Evolutionary conservation across 2,113 vertebrate genomes (phyloP).

Genomic region (Sula dactylatra): DNA sequence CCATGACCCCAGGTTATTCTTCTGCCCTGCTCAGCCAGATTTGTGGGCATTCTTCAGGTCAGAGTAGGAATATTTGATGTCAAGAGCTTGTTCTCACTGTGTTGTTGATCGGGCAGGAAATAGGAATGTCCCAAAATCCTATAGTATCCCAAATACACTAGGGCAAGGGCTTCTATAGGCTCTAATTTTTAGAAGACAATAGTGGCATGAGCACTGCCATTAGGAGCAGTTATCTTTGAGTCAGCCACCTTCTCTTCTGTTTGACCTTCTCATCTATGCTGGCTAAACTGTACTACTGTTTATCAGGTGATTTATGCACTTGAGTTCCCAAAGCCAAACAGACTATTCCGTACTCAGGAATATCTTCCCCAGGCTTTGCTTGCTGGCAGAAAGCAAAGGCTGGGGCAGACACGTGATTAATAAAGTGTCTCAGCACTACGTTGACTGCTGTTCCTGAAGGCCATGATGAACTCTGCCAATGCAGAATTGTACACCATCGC

Average conservation of each 20-base stretch:
- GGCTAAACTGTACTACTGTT: not conserved
- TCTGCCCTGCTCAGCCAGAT: not conserved
- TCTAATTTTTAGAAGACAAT: not conserved
- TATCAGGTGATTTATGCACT: not conserved
- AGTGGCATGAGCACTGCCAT: not conserved
- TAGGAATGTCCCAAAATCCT: not conserved
- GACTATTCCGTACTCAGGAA: not conserved
- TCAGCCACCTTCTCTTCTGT: not conserved
- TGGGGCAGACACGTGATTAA: not conserved
- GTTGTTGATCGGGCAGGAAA: not conserved
- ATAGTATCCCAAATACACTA: not conserved
- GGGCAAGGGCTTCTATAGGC: not conserved
- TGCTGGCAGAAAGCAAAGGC: not conserved
- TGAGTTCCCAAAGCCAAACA: not conserved
- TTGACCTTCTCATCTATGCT: not conserved
- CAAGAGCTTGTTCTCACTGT: not conserved
- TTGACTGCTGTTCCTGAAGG: not conserved
- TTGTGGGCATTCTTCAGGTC: not conserved
- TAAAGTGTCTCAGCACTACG: not conserved
- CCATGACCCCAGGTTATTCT: not conserved
- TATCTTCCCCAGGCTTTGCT: not conserved
- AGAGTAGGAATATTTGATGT: not conserved
- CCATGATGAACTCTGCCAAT: not conserved
- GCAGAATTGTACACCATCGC: not conserved
- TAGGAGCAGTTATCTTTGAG: not conserved